Evolutionary conservation across 2,888 invertebrate genomes (phyloP).

Genomic region (Hipparchia semele): DNA sequence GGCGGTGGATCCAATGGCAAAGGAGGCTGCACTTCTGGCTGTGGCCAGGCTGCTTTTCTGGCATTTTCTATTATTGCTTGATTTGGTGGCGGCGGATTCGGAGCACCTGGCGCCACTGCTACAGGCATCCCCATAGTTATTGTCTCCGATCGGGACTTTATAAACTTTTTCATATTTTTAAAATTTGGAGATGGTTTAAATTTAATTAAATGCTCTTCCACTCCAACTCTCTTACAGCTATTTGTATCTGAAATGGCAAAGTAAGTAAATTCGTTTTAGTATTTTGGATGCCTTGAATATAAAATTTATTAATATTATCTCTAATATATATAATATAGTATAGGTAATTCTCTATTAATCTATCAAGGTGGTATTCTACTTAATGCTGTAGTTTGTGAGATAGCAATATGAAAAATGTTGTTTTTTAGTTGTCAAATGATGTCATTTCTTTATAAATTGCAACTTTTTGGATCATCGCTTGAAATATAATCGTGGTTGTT

Average conservation of each 20-base stretch:
- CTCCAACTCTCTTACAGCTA: conserved; percentile 44
- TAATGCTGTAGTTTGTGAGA: too few species aligned
- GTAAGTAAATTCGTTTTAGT: neutral
- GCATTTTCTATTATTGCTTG: conserved; percentile 7
- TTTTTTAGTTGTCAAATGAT: too few species aligned
- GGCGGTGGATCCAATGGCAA: conserved; percentile 46
- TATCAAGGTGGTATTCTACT: too few species aligned
- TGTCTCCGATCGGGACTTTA: conserved; percentile 46
- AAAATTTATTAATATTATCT: too few species aligned
- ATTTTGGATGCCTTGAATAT: too few species aligned
- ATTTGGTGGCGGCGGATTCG: conserved; percentile 25
- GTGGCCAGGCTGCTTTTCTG: neutral
- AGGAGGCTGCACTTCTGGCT: conserved; percentile 42
- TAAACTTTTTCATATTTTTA: conserved; percentile 68
- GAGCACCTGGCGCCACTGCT: conserved; percentile 1
- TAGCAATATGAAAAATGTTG: too few species aligned
- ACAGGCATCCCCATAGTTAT: neutral
- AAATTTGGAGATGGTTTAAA: conserved; percentile 64
- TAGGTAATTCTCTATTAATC: too few species aligned
- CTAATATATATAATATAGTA: too few species aligned
- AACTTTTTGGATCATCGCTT: too few species aligned
- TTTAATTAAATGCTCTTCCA: conserved; percentile 55
- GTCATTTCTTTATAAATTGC: too few species aligned
- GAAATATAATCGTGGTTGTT: too few species aligned
- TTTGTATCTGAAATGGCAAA: neutral